Conservation (phyloP, 2,797 vertebrate species). For the Gobio occitaniae region DNA sequence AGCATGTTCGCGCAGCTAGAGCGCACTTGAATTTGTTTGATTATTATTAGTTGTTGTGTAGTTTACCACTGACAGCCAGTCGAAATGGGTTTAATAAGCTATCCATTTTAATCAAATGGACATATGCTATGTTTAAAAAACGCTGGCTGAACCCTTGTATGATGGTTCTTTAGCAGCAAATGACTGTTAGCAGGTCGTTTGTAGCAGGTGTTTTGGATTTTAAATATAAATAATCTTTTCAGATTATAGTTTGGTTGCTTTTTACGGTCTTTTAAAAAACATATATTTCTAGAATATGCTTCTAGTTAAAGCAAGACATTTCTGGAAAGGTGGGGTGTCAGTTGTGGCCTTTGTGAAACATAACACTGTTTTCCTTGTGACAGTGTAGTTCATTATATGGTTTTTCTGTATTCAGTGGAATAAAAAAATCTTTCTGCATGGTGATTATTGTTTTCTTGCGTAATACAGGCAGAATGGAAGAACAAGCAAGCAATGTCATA, state of each 20-base stretch:
- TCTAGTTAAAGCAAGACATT: background rate
- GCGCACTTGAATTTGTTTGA: background rate
- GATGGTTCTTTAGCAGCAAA: background rate
- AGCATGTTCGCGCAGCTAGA: background rate
- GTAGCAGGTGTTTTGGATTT: background rate
- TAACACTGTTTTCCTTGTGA: background rate
- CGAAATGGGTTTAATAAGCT: background rate
- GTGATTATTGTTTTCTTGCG: background rate
- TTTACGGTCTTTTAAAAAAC: background rate
- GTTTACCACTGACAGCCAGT: background rate
- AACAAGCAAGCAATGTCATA: conserved; percentile 77
- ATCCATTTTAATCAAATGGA: background rate
- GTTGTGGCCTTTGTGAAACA: background rate
- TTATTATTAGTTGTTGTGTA: background rate
- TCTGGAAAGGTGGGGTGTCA: background rate
- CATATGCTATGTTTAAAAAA: background rate
- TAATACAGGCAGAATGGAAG: conserved; percentile 76
- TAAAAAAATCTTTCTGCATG: background rate
- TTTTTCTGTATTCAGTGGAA: background rate
- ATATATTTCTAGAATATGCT: background rate
- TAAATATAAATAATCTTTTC: background rate
- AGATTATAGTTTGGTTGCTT: background rate
- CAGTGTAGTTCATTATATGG: background rate
- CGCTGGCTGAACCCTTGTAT: background rate
- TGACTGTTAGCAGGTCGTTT: background rate